A percentile compares a stretch with the other conserved stretches of the same genome.
Conservation (phyloP, 2,797 vertebrate genomes). For the Coccyzus lansbergi region DNA sequence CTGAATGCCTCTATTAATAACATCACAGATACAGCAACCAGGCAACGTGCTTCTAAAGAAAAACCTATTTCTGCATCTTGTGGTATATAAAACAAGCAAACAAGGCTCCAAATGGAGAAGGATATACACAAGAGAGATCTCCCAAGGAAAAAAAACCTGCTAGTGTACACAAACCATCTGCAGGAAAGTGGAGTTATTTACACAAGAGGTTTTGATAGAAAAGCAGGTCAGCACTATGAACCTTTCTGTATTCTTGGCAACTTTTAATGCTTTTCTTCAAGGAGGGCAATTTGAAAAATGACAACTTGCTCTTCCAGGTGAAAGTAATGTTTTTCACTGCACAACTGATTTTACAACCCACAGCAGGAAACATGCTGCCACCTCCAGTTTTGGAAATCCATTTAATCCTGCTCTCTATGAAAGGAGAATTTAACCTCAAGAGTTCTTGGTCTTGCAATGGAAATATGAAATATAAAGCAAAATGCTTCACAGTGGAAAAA, state of each 20-base stretch:
- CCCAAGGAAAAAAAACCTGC: background rate
- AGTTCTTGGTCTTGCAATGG: background rate
- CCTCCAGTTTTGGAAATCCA: slow-evolving; percentile 8
- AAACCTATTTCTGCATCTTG: slow-evolving; percentile 16
- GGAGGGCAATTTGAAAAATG: slow-evolving; percentile 32
- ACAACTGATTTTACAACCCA: slow-evolving; percentile 19
- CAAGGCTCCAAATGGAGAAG: background rate
- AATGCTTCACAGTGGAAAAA: background rate
- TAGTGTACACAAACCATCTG: background rate
- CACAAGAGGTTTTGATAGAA: slow-evolving; percentile 34
- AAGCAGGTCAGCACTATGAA: slow-evolving; percentile 20
- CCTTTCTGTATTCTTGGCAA: slow-evolving; percentile 15
- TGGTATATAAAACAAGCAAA: background rate
- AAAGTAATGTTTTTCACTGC: background rate
- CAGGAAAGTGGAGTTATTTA: background rate
- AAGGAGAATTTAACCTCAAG: background rate
- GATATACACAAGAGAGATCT: slow-evolving; percentile 12
- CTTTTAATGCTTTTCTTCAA: slow-evolving; percentile 24
- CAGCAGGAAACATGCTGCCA: background rate
- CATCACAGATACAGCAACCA: background rate
- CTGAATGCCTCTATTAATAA: background rate
- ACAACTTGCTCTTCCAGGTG: slow-evolving; percentile 44
- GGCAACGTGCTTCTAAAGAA: background rate
- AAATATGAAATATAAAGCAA: background rate
- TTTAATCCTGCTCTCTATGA: background rate